phyloP scores from a whole-genome alignment of 2,113 vertebrate genomes.

The Labeo rohita region DNA sequence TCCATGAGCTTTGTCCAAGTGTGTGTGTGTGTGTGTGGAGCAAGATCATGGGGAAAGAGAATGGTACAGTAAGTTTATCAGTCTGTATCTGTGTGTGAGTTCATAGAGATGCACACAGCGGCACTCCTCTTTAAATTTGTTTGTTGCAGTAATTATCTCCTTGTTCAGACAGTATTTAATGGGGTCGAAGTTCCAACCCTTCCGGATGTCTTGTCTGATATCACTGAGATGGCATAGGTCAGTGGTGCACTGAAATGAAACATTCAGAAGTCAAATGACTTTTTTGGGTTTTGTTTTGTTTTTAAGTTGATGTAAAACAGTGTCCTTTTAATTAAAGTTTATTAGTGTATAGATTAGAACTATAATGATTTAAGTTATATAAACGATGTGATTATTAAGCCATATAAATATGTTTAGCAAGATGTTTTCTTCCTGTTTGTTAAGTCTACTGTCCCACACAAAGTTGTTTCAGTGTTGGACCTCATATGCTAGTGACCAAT shows the following conservation, averaged over 20 bases:
- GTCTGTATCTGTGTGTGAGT: constrained; percentile 27
- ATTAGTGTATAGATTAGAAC: not conserved
- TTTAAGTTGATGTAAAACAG: not conserved
- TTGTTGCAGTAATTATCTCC: constrained; percentile 41
- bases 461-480: not conserved
- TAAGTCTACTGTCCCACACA: not conserved
- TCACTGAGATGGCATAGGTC: not conserved
- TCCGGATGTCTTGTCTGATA: constrained; percentile 41
- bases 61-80: not conserved
- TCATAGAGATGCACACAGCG: constrained; percentile 34
- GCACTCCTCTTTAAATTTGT: constrained; percentile 25
- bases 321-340: not conserved
- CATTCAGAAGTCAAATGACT: not conserved
- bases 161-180: constrained; percentile 17
- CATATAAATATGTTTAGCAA: not conserved
- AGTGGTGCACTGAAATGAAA: not conserved
- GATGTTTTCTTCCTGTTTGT: not conserved
- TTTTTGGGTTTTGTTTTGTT: not conserved
- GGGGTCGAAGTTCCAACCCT: constrained; percentile 3
- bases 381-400: not conserved
- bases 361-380: not conserved
- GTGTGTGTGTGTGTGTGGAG: not conserved
- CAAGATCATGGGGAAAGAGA: not conserved
- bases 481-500: not conserved
- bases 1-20: not conserved